Conservation (phyloP, 2,113 vertebrate species). For the Psilopsiagon aurifrons region DNA sequence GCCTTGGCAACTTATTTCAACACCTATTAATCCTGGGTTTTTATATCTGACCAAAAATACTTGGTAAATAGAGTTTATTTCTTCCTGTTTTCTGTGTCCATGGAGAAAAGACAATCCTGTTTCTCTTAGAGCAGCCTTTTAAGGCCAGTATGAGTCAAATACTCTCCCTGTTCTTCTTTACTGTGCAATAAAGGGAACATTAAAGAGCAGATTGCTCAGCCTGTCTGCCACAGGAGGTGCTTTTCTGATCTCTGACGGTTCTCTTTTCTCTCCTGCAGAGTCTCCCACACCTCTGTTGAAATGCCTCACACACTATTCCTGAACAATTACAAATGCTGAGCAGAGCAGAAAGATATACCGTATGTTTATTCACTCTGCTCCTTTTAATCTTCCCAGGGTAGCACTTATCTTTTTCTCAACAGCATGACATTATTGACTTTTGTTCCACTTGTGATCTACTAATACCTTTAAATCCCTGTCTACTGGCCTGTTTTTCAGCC, state of each 20-base stretch:
- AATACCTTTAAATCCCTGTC: conserved; percentile 56
- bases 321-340: background rate
- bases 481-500: conserved; percentile 15
- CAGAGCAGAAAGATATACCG: background rate
- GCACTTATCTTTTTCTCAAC: conserved; percentile 44
- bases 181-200: background rate
- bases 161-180: background rate
- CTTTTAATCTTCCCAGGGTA: conserved; percentile 43
- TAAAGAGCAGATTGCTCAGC: background rate
- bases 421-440: conserved; percentile 51
- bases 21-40: background rate
- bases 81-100: background rate
- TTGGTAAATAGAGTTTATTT: background rate
- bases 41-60: background rate
- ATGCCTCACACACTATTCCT: background rate
- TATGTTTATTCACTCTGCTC: background rate
- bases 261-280: background rate
- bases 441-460: conserved; percentile 56
- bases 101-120: background rate
- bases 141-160: background rate
- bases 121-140: background rate
- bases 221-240: background rate
- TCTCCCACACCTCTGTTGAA: background rate
- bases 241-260: background rate
- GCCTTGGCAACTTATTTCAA: background rate